A percentile compares a stretch with the other conserved stretches of the same genome.
These are phyloP conservation scores for Empidonax traillii DNA, from an alignment of 2,113 vertebrate species.

Conservation along the genomic window DNA sequence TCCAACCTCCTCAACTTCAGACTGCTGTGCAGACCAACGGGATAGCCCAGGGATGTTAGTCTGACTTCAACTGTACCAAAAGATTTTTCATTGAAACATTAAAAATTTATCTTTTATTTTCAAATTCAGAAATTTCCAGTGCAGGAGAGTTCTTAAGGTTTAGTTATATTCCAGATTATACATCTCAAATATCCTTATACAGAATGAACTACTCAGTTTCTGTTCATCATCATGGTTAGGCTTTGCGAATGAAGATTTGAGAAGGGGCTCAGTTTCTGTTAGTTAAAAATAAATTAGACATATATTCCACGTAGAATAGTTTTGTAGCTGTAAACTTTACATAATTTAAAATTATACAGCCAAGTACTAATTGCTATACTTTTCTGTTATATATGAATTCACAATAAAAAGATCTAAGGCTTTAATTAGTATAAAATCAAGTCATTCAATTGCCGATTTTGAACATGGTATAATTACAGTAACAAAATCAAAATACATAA, in stretches of 20 bases:
- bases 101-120: background rate
- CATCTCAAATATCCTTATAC: background rate
- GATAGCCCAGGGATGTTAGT: background rate
- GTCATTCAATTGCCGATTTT: background rate
- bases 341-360: slow-evolving; percentile 42
- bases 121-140: background rate
- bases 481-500: slow-evolving; percentile 6
- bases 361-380: slow-evolving; percentile 25
- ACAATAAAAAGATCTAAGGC: slow-evolving; percentile 1
- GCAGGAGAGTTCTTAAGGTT: background rate
- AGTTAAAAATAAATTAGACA: slow-evolving; percentile 22
- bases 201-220: background rate
- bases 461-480: slow-evolving; percentile 4
- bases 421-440: slow-evolving; percentile 26
- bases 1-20: background rate
- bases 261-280: background rate
- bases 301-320: background rate
- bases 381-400: slow-evolving; percentile 26
- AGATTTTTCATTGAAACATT: background rate
- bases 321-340: slow-evolving; percentile 26
- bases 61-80: background rate
- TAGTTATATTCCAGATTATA: background rate
- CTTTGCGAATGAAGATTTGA: too few species aligned
- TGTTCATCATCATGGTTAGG: background rate
- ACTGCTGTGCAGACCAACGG: rapidly evolving